Evolutionary conservation across 2,113 vertebrate species (phyloP), one percentile per base, ranked within the genome.

Genomic region (Saccopteryx leptura): DNA sequence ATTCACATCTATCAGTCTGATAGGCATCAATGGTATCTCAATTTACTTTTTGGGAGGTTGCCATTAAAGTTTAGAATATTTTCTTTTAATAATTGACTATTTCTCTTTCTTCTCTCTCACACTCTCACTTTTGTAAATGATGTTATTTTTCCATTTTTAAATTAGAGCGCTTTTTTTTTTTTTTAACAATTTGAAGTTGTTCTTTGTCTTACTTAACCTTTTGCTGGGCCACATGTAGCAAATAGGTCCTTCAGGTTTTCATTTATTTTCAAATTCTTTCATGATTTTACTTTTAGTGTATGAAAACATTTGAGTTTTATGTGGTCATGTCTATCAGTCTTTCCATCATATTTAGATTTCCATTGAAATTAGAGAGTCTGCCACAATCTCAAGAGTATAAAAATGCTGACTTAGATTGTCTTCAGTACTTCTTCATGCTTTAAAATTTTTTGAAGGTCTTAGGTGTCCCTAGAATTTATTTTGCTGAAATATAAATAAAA

Each of bases 171-270:
- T 61, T 39, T 61, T 72, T 50, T 63, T 63, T 63, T 33, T 76
- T 76, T 75, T 91, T 81, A 71, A 71, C 65, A 31, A 91, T 78
- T 76, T 71, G 23, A 88, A 88, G 31, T 24, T 26, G n/a, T 61
- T 92, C 39, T 93, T 91, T 83, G 54, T 88, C 58, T 78, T 86
- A 90, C 58, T 78, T 86, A 90, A 75, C 11, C 11, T 90, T 68
- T 94, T 31, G 0, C 79, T 65, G 26, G 23, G 46, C 18, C 33
- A 39, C 46, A 58, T 24, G 9, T 78, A 71, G 61, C 61, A 56
- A 81, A 68, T 23, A 48, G 28, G 39, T 58, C 88, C 61, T 26
- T 83, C 52, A 66, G 14, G 7, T 50, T 89, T 75, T 88, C 61
- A 61, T 69, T 88, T 78, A 24, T 88, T 69, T 88, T 78, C 48